Evolutionary conservation across 2,888 invertebrate species (phyloP), one percentile per base, ranked within the genome.

Genomic region (Tiliacea aurago): DNA sequence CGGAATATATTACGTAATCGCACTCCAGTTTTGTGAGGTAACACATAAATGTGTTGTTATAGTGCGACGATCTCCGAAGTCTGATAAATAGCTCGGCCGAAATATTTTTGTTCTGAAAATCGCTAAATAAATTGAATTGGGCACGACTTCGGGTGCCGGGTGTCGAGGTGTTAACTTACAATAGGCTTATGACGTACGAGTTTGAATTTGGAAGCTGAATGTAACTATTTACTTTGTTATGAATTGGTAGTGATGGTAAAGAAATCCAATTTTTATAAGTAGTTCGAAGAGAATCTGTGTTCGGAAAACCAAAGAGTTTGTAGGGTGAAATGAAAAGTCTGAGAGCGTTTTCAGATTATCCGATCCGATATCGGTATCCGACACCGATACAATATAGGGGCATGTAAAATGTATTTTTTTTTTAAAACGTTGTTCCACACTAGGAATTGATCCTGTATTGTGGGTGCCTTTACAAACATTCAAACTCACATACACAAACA

Each of bases 1-100:
- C 90, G 90, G 94, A 95, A 95, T 95, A 95, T 93, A 94, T 94
- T 93, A 95, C 91, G 92, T 93, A 94, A 95, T 94, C 94, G 92
- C 87, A 92, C 92, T 92, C 92, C 92, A 93, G 87, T 86, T 80
- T 81, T 92, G 93, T 93, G 92, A 93, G 92, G 93, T 94, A 86
- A 88, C 89, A 86, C 90, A 93, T 93, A 92, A 91, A 95, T 94
- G 93, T 93, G 93, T 93, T 93, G 91, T 94, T 94, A 70, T 70
- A 93, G 91, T 91, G 90, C 91, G 89, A 90, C 91, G 91, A 72
- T 91, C 89, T 87, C 81, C 90, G 93, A 92, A 92, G 91, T 87
- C 90, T 94, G 94, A 94, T 94, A 94, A 94, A 94, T 94, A 93
- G 92, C 88, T 87, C 88, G 87, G 89, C 88, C 87, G 90, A 93